A percentile compares a stretch with the other conserved stretches of the same genome.
Conservation (phyloP, 2,797 vertebrate genomes). For the Distichodus sexfasciatus region DNA sequence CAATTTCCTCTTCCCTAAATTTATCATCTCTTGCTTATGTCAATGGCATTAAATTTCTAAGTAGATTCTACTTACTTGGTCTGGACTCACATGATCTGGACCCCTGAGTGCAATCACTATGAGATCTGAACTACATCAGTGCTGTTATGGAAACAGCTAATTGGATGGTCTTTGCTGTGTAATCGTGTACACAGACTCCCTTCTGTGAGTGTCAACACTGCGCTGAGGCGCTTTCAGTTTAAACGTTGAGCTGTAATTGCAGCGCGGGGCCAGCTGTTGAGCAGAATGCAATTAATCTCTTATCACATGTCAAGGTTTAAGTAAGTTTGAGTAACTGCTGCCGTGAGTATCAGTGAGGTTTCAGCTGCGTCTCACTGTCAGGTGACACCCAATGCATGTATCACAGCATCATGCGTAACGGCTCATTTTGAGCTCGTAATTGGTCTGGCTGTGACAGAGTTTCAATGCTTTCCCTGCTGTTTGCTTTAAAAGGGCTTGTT, state of each 20-base stretch:
- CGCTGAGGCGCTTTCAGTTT: neutral
- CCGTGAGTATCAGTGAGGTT: neutral
- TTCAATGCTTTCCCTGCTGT: neutral
- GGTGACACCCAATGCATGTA: neutral
- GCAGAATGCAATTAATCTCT: neutral
- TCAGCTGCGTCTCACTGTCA: neutral
- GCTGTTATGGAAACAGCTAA: conserved; percentile 20
- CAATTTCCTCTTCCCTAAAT: no score
- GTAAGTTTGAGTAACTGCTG: neutral
- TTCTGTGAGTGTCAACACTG: conserved; percentile 20
- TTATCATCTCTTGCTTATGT: no score
- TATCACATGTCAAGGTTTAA: neutral
- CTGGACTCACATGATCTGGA: conserved; percentile 14
- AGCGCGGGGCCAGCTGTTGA: neutral
- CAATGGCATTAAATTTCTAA: no score
- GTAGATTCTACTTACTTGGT: no score
- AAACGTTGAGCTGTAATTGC: neutral
- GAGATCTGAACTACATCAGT: neutral
- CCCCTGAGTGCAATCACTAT: neutral
- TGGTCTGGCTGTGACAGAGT: neutral
- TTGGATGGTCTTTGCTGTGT: conserved; percentile 26
- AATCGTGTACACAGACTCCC: conserved; percentile 2
- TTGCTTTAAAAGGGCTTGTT: neutral
- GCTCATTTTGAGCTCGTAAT: neutral
- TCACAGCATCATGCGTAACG: neutral